Evolutionary conservation across 2,113 vertebrate species (phyloP), one percentile per base, ranked within the genome.

Genomic region (Oreocharis arfaki): DNA sequence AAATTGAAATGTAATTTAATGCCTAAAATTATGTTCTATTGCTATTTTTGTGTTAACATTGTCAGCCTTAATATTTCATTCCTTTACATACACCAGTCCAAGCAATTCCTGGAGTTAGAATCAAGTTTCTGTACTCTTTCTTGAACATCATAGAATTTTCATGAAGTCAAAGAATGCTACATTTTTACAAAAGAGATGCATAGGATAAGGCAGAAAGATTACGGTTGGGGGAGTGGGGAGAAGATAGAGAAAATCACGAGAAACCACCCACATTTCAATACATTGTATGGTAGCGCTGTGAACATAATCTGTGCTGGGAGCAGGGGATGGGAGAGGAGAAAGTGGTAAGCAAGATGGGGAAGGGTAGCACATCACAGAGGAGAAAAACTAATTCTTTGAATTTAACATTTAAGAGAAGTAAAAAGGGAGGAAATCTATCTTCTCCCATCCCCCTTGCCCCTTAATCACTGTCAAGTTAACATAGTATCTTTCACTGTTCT

Each of bases 1-100:
- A 83, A 17, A 61, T 15, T 90, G 20, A 92, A 91, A 84, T 71
- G 42, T 94, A 94, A 95, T n/a, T 74, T 92, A 91, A 93, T 95
- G 53, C 20, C 32, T 84, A 86, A 95, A 96, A 92, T 83, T 89
- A 69, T 74, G 23, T 78, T 84, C 49, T 82, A 14, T n/a, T 75
- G 24, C 28, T 74, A 8, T 81, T 53, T 94, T 69, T 79, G 15
- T 55, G 35, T 84, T 94, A 84, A 74, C 39, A 65, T 82, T 73
- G 55, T 80, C 92, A 93, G 35, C 27, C 84, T 93, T 86, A 90
- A 84, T 89, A 93, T 80, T 55, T 83, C 41, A 50, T 67, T 93
- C 27, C 12, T 32, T 68, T 67, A 56, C 19, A 82, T 33, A 13
- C 52, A 87, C 30, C 23, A 81, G 75, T 79, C 26, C 39, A 41